Evolutionary conservation across 2,797 vertebrate species (phyloP).

Genomic region (Betta splendens): DNA sequence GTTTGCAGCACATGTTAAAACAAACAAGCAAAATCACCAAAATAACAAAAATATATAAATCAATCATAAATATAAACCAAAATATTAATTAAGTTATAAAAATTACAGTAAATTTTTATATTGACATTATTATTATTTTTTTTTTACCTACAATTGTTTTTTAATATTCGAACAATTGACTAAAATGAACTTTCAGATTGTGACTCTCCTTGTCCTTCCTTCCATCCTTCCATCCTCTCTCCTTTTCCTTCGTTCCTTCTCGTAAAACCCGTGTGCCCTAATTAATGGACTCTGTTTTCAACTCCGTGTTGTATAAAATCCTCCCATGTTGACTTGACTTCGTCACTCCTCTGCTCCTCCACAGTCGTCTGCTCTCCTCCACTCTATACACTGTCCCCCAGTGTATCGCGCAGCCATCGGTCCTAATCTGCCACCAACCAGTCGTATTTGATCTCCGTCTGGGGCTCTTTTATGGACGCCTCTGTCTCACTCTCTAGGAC

Average conservation of each 20-base stretch:
- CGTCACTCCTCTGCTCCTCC: slow-evolving; percentile 15
- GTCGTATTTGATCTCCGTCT: slow-evolving; percentile 83
- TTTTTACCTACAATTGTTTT: too few relatives aligned
- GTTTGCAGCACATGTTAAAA: slow-evolving; percentile 27
- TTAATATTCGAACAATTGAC: too few relatives aligned
- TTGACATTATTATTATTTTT: too few relatives aligned
- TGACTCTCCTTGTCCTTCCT: too few relatives aligned
- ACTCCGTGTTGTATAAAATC: neutral
- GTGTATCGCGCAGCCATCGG: slow-evolving; percentile 67
- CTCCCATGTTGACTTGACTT: slow-evolving; percentile 20
- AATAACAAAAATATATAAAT: too few relatives aligned
- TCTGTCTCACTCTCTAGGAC: slow-evolving; percentile 76
- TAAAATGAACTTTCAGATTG: too few relatives aligned
- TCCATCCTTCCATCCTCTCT: neutral
- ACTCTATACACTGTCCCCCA: slow-evolving; percentile 33
- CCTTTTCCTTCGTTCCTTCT: neutral
- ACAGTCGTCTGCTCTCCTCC: slow-evolving; percentile 14
- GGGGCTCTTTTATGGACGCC: slow-evolving; percentile 80
- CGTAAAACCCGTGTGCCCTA: neutral
- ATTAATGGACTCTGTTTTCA: slow-evolving; percentile 1
- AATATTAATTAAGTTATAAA: too few relatives aligned
- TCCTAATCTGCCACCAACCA: slow-evolving; percentile 81
- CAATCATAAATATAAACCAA: too few relatives aligned
- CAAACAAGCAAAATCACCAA: too few relatives aligned
- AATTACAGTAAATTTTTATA: too few relatives aligned